phyloP scores from a whole-genome alignment of 2,797 vertebrate genomes.

The Cygnus olor region DNA sequence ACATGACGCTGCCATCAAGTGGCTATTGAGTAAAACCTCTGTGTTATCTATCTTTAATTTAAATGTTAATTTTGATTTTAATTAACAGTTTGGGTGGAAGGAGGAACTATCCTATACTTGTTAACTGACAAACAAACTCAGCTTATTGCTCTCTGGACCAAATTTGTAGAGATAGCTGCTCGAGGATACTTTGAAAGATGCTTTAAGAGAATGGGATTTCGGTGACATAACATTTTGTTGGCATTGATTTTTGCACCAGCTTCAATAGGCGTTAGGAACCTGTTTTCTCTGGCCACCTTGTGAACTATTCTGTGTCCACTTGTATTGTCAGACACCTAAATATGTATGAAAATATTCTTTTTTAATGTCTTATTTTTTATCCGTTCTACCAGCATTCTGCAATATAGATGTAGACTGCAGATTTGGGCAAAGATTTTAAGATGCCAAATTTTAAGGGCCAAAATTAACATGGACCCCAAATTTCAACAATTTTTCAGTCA shows the following conservation, averaged over 20 bases:
- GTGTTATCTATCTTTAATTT: neutral
- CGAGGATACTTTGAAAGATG: neutral
- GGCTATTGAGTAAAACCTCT: conserved; percentile 31
- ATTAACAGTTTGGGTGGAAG: neutral
- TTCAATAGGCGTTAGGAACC: neutral
- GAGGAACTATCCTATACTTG: neutral
- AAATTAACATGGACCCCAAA: neutral
- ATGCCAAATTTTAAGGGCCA: neutral
- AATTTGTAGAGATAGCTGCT: neutral
- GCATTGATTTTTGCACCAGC: neutral
- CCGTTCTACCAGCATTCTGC: neutral
- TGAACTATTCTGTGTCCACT: neutral
- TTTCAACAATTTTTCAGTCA: neutral
- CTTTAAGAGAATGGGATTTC: neutral
- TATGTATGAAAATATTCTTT: neutral
- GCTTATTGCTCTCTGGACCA: neutral
- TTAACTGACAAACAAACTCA: neutral
- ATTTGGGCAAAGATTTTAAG: neutral
- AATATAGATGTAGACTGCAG: neutral
- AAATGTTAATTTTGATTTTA: neutral
- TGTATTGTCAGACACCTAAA: neutral
- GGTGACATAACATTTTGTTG: neutral
- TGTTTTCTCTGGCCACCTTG: neutral
- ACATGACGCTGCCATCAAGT: conserved; percentile 54
- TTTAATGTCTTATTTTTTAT: neutral